phyloP scores from a whole-genome alignment of 2,113 vertebrate species.

The Phylloscopus trochiloides region DNA sequence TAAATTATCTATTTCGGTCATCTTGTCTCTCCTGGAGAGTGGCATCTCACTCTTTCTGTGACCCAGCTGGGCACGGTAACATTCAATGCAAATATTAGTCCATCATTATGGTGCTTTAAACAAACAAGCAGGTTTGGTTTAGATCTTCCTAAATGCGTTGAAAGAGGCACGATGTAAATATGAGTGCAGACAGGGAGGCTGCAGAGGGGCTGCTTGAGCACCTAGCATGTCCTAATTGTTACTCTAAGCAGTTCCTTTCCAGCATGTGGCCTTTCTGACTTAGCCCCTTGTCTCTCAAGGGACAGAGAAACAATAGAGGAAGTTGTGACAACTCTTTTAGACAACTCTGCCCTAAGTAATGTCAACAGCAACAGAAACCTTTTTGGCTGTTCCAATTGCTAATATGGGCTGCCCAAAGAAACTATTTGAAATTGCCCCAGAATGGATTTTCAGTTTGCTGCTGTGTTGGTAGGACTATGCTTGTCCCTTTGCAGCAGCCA shows the following conservation, averaged over 20 bases:
- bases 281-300: background rate
- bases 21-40: conserved; percentile 11
- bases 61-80: background rate
- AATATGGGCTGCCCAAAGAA: background rate
- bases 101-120: background rate
- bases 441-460: background rate
- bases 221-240: rapidly evolving
- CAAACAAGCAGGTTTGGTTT: background rate
- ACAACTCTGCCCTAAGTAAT: background rate
- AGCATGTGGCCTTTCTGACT: rapidly evolving
- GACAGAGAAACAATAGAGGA: background rate
- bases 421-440: background rate
- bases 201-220: background rate
- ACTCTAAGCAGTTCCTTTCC: background rate
- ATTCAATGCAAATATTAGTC: background rate
- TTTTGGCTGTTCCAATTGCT: background rate
- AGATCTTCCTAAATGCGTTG: background rate
- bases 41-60: background rate
- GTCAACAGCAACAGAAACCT: background rate
- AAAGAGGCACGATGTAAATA: background rate
- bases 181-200: background rate
- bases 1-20: conserved; percentile 15
- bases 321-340: background rate
- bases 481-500: background rate
- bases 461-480: rapidly evolving